Conservation (phyloP, 1,140 invertebrate genomes). For the Cataglyphis hispanica region DNA sequence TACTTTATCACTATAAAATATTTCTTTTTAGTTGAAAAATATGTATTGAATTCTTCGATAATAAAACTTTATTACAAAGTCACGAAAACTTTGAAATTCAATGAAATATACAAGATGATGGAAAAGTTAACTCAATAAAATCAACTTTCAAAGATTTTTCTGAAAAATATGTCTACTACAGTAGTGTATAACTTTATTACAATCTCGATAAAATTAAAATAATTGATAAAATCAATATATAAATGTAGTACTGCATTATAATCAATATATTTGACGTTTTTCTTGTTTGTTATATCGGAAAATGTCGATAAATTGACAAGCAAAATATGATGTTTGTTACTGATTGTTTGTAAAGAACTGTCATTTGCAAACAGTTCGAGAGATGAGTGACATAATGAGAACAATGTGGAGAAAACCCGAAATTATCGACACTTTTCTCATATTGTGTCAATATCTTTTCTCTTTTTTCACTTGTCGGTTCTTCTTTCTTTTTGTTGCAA, state of each 20-base stretch:
- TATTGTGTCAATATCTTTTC: constrained; percentile 39
- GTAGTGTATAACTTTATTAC: not conserved
- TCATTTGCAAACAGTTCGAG: constrained; percentile 22
- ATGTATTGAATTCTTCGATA: not conserved
- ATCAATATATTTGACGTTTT: not conserved
- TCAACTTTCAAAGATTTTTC: not conserved
- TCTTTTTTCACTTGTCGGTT: not conserved
- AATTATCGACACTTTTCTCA: constrained; percentile 32
- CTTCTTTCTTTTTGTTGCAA: not conserved
- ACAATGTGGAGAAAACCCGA: not conserved
- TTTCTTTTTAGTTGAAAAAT: constrained; percentile 16
- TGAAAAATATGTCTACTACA: not conserved
- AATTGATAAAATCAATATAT: not conserved
- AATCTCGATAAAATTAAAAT: not conserved
- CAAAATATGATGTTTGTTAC: constrained; percentile 4
- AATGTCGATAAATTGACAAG: not conserved
- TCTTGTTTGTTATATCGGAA: not conserved
- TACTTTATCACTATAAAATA: not conserved
- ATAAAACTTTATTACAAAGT: constrained; percentile 30
- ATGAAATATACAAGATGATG: constrained; percentile 2
- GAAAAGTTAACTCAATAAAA: constrained; percentile 20
- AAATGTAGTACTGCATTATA: constrained; percentile 12
- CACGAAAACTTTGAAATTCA: constrained; percentile 35
- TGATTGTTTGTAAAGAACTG: constrained; percentile 25
- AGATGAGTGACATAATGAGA: constrained; percentile 31